Percentiles rank a stretch among this genome's conserved stretches.
Conservation (phyloP, 2,888 invertebrate species). For the Deroplatys truncata region DNA sequence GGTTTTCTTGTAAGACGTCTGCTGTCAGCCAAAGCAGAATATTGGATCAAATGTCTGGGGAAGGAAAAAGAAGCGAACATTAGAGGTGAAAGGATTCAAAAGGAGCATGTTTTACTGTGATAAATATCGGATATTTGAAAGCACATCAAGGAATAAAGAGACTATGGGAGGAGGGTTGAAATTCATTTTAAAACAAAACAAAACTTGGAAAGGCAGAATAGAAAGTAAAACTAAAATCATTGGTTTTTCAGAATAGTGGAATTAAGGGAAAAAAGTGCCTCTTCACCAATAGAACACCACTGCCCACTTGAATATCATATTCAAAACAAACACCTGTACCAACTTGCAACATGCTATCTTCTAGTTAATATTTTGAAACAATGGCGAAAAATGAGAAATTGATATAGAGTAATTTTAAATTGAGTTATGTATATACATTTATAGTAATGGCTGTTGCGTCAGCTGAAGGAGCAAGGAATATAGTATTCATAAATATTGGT, state of each 20-base stretch:
- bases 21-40: not conserved
- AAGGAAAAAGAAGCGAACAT: not conserved
- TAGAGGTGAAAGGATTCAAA: not conserved
- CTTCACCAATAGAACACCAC: slow-evolving; percentile 6
- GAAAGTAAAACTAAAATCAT: not conserved
- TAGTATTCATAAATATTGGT: no score
- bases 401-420: no score
- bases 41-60: not conserved
- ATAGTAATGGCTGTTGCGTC: no score
- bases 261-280: not conserved
- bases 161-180: not conserved
- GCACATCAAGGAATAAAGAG: not conserved
- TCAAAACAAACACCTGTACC: not conserved
- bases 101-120: not conserved
- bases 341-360: not conserved
- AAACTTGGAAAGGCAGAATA: not conserved
- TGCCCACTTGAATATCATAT: not conserved
- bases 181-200: not conserved
- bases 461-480: no score
- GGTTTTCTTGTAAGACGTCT: not conserved
- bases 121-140: not conserved
- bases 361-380: not conserved
- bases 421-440: no score
- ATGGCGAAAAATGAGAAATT: no score
- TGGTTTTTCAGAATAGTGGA: not conserved